Evolutionary conservation across 2,113 vertebrate genomes (phyloP).

Genomic region (Forbesichthys papilliferus): DNA sequence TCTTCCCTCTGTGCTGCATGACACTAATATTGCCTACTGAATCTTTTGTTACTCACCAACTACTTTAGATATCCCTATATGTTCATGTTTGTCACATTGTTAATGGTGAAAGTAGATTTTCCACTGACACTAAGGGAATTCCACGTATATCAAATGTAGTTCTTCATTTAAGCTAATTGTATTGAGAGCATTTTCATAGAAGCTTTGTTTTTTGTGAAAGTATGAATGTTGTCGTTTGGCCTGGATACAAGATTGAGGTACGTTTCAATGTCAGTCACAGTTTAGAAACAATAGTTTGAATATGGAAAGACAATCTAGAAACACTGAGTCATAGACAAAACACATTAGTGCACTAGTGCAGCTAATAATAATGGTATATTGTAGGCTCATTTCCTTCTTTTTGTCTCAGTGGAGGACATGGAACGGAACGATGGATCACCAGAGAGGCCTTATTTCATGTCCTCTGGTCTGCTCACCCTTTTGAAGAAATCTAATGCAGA

Average conservation of each 20-base stretch:
- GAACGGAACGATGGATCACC: conserved; percentile 88
- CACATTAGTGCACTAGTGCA: neutral
- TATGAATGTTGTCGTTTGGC: conserved; percentile 1
- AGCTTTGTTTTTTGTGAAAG: conserved; percentile 35
- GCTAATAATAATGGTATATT: neutral
- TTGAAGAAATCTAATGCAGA: conserved; percentile 83
- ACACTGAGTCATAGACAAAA: neutral
- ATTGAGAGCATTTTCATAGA: conserved; percentile 35
- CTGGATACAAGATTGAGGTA: conserved; percentile 29
- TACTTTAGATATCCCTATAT: conserved; percentile 38
- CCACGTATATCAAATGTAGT: conserved; percentile 60
- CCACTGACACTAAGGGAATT: conserved; percentile 57
- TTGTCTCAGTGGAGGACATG: conserved; percentile 90
- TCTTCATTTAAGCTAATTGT: conserved; percentile 65
- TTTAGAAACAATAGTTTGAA: neutral
- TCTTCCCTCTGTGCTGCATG: conserved; percentile 62
- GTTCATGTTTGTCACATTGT: conserved; percentile 49
- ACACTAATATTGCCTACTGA: conserved; percentile 56
- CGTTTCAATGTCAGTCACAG: conserved; percentile 34
- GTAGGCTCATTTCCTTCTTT: conserved; percentile 37
- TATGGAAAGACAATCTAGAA: neutral
- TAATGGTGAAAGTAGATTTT: conserved; percentile 52
- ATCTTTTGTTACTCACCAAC: conserved; percentile 58
- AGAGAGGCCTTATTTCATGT: conserved; percentile 91
- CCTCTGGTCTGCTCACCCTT: conserved; percentile 79